Conservation (phyloP, 2,113 vertebrate species). For the Pseudonaja textilis region DNA sequence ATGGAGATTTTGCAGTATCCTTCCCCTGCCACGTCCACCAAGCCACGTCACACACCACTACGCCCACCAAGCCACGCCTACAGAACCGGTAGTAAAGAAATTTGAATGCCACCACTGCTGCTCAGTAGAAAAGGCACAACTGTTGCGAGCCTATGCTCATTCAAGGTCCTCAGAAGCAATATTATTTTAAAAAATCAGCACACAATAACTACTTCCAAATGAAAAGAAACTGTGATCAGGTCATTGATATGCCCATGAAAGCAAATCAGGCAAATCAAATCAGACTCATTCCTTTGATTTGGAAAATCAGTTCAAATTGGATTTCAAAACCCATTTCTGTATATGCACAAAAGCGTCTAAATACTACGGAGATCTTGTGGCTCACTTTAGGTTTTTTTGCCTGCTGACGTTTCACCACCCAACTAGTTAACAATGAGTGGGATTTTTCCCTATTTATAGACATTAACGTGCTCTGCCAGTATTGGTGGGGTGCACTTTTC, state of each 20-base stretch:
- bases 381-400: background rate
- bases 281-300: background rate
- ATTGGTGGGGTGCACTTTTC: background rate
- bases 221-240: background rate
- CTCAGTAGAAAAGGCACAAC: background rate
- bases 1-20: too few species aligned
- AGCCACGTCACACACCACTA: too few species aligned
- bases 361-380: background rate
- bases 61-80: too few species aligned
- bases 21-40: too few species aligned
- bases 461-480: background rate
- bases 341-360: background rate
- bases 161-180: background rate
- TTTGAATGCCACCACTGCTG: too few species aligned
- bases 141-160: background rate
- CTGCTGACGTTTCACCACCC: background rate
- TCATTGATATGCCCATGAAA: background rate
- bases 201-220: background rate
- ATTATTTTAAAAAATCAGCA: background rate
- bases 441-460: background rate
- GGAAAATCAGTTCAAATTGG: background rate
- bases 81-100: too few species aligned
- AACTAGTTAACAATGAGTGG: background rate
- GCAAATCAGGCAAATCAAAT: background rate
- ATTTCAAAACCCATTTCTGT: background rate